Evolutionary conservation across 2,113 vertebrate species (phyloP).

Genomic region (Picathartes gymnocephalus): DNA sequence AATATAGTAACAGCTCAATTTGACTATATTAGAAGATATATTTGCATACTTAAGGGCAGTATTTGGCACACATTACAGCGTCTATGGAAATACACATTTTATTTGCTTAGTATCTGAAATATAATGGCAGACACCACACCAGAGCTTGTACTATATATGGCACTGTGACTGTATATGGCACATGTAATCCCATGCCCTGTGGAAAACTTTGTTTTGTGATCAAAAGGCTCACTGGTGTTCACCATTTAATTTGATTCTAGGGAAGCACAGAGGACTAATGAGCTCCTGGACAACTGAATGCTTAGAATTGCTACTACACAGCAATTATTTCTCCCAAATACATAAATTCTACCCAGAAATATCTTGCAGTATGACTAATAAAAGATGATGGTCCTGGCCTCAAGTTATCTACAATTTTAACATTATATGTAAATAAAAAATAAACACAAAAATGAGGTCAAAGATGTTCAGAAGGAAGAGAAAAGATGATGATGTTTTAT

Average conservation of each 20-base stretch:
- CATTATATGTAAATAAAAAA: background rate
- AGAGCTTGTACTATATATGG: background rate
- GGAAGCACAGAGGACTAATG: constrained; percentile 29
- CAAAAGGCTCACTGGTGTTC: background rate
- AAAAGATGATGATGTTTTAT: background rate
- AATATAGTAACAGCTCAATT: background rate
- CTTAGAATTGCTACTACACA: background rate
- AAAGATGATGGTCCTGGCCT: background rate
- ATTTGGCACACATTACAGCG: background rate
- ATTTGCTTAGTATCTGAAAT: background rate
- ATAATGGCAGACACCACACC: background rate
- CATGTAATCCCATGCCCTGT: background rate
- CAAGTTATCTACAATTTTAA: background rate
- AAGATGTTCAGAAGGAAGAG: background rate
- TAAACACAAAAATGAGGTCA: background rate
- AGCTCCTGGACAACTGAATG: background rate
- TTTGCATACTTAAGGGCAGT: background rate
- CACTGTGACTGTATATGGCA: background rate
- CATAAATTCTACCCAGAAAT: background rate
- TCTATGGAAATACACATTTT: constrained; percentile 10
- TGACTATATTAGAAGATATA: background rate
- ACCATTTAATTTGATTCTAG: constrained; percentile 41
- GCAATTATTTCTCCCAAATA: background rate
- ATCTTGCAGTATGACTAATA: background rate
- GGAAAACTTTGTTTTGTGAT: background rate